Evolutionary conservation across 2,113 vertebrate species (phyloP).

Genomic region (Psettodes erumei): DNA sequence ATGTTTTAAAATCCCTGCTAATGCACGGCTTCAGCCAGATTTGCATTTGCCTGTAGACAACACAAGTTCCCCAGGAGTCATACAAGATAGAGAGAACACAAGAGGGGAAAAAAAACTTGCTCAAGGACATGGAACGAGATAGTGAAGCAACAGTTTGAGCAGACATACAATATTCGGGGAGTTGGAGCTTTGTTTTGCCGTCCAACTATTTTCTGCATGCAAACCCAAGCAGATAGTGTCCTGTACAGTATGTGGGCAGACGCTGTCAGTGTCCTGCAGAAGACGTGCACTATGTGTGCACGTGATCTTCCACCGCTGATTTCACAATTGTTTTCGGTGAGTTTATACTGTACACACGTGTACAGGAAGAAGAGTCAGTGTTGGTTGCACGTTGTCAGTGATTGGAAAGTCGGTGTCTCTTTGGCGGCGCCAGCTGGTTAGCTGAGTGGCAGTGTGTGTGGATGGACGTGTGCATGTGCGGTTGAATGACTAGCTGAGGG

Average conservation of each 20-base stretch:
- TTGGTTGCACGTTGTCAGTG: background rate
- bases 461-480: background rate
- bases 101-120: slow-evolving; percentile 37
- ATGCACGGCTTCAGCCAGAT: background rate
- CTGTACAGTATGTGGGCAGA: slow-evolving; percentile 4
- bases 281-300: background rate
- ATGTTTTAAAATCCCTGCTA: background rate
- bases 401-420: background rate
- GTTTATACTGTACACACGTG: background rate
- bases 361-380: background rate
- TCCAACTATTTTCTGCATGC: background rate
- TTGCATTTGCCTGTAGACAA: slow-evolving; percentile 55
- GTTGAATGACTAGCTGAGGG: slow-evolving; percentile 5
- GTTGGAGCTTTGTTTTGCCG: slow-evolving; percentile 6
- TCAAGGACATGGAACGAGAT: slow-evolving; percentile 64
- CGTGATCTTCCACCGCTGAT: background rate
- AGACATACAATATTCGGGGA: slow-evolving; percentile 17
- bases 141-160: slow-evolving; percentile 22
- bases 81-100: slow-evolving; percentile 35
- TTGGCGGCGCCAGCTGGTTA: slow-evolving; percentile 3
- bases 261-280: background rate
- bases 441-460: background rate
- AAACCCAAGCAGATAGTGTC: background rate
- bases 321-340: too few relatives aligned
- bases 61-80: slow-evolving; percentile 46